These are phyloP conservation scores for Pandion haliaetus DNA, from an alignment of 2,113 vertebrate species.

Conservation along the genomic window DNA sequence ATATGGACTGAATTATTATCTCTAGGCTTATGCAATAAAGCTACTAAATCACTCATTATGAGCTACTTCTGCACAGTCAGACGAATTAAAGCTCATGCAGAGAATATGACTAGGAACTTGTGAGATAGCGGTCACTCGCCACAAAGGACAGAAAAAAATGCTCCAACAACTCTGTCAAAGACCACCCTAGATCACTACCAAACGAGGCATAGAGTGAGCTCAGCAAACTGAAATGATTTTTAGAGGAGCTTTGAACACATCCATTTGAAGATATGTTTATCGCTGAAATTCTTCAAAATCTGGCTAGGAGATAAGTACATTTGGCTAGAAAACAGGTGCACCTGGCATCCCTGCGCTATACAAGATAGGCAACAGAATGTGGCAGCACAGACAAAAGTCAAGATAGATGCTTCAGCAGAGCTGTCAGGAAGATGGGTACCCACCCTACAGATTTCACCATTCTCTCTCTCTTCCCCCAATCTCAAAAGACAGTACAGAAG, in stretches of 20 bases:
- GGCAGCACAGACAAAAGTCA: not conserved
- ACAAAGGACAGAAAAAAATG: not conserved
- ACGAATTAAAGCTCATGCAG: not conserved
- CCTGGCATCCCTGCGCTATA: fast-evolving
- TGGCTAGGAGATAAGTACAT: not conserved
- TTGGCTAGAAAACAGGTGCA: not conserved
- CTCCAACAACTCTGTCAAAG: not conserved
- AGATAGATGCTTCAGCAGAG: not conserved
- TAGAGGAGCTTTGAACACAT: not conserved
- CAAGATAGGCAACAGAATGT: not conserved
- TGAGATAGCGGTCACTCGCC: not conserved
- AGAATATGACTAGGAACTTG: not conserved
- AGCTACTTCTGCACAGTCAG: not conserved
- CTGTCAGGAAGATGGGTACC: not conserved
- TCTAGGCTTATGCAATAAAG: not conserved
- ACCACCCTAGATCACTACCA: not conserved
- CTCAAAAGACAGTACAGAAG: not conserved
- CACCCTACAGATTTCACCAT: fast-evolving
- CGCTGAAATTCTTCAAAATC: fast-evolving
- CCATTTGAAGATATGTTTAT: not conserved
- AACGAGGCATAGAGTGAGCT: not conserved
- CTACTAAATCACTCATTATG: not conserved
- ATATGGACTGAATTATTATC: not conserved
- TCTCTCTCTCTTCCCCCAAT: not conserved
- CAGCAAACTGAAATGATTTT: not conserved